Percentiles rank a stretch among this genome's conserved stretches.
Conservation (phyloP, 2,797 vertebrate species). For the Acanthurus leucopareius region DNA sequence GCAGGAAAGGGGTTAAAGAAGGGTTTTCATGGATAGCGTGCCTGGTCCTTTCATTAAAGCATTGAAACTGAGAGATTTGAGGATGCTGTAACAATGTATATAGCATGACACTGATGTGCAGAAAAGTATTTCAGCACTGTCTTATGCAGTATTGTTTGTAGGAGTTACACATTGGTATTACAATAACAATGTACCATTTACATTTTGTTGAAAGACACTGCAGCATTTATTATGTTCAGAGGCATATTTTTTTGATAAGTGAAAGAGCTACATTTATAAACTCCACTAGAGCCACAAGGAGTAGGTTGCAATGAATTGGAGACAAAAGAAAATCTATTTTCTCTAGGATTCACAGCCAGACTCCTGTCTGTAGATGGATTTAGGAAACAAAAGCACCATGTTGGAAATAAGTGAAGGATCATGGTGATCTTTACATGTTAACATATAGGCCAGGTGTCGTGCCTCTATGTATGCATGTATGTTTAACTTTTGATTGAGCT, state of each 20-base stretch:
- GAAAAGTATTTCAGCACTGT: neutral
- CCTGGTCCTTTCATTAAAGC: conserved; percentile 48
- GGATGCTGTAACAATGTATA: conserved; percentile 10
- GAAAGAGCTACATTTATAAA: neutral
- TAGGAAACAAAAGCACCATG: too few species aligned
- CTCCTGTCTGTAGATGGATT: neutral
- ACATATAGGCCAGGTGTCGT: too few species aligned
- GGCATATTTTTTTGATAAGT: neutral
- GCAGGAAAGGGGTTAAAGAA: conserved; percentile 17
- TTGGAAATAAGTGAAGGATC: neutral
- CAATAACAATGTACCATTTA: neutral
- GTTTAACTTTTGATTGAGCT: too few species aligned
- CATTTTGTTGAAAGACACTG: neutral
- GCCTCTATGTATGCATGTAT: too few species aligned
- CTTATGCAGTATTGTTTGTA: neutral
- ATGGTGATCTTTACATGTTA: neutral
- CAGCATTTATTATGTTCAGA: neutral
- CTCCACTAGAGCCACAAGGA: neutral
- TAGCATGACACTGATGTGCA: conserved; percentile 10
- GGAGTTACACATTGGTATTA: neutral
- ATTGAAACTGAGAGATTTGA: conserved; percentile 32
- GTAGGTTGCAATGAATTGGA: neutral
- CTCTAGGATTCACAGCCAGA: neutral
- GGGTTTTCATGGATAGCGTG: conserved; percentile 34
- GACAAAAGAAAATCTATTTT: neutral